Base-by-base conservation (phyloP, 2,888 invertebrate species). In the Eremobia ochroleuca region DNA sequence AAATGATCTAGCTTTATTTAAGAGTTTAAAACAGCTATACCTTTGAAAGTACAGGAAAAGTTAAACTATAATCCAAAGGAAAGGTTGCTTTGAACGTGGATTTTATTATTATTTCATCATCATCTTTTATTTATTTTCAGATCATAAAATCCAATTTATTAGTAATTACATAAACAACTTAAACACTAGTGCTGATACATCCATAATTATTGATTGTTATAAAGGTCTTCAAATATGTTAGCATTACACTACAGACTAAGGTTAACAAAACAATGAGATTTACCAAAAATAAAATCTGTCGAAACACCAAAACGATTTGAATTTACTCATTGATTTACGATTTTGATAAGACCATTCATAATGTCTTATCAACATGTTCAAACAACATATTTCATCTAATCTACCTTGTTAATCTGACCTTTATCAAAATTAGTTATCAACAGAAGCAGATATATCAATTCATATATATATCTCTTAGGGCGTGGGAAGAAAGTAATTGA, bases 281-380 rank as follows among this genome's bases (percentile, higher is more conserved):
- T n/a, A n/a, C 4, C 11, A 11, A 11, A n/a, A 75, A 15, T 15
- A 25, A 62, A 74, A 73, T 15, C 25, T 52, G 3, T 13, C 9
- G 15, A 43, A 28, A 43, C 4, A 55, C 2, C 6, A 18, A 40
- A 28, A 34, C 2, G 0, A 11, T 59, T 58, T 13, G 13, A 43
- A 55, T 25, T 49, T 15, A 34, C 13, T 52, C 2, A 68, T 43
- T 52, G 69, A 46, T 66, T 55, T 0, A 40, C 15, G 15, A 37
- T 40, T 66, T 66, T 31, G 65, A 81, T 81, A 74, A 61, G 18
- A 40, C 18, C 43, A 70, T 83, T 83, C 52, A 78, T 72, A 59
- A 52, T 25, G 11, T 79, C 15, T 68, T 70, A 81, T 81, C 81
- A 28, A 21, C 1, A 55, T n/a, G 34, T 71, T 59, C 85, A 85